Conservation (phyloP, 2,888 invertebrate species). For the Xestoiulus laeticollis region DNA sequence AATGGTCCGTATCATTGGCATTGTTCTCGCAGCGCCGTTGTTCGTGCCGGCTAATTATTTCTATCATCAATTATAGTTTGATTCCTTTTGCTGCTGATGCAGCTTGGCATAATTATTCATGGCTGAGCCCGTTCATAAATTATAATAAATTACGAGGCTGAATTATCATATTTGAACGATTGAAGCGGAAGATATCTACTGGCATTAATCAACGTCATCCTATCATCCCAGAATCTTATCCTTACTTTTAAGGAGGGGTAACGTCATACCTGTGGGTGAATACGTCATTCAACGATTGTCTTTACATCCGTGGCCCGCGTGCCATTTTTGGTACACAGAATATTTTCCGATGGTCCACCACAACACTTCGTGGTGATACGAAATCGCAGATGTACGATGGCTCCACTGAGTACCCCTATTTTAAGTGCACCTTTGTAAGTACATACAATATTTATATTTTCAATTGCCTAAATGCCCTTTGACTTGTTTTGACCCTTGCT, state of each 20-base stretch:
- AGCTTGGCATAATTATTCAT: background rate
- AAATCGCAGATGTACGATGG: too few relatives aligned
- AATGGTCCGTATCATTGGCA: conserved; percentile 12
- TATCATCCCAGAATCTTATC: background rate
- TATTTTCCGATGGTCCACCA: too few relatives aligned
- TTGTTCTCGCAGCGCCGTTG: background rate
- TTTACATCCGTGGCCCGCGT: too few relatives aligned
- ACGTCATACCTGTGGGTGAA: background rate
- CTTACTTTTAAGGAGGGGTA: background rate
- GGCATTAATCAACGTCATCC: background rate
- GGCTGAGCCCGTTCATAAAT: background rate
- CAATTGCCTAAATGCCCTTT: too few relatives aligned
- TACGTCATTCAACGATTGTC: too few relatives aligned
- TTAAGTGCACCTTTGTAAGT: too few relatives aligned
- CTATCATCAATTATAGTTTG: conserved; percentile 7
- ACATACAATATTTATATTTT: too few relatives aligned
- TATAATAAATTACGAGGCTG: background rate
- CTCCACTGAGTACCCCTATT: too few relatives aligned
- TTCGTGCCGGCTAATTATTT: conserved; percentile 12
- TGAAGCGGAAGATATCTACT: background rate
- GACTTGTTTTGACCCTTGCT: too few relatives aligned
- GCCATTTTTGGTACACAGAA: too few relatives aligned
- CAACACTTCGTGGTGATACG: too few relatives aligned
- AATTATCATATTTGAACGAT: background rate
- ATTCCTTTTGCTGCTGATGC: background rate